Percentiles rank a stretch among this genome's conserved stretches.
Conservation (phyloP, 2,888 invertebrate species). For the Erebia ligea region DNA sequence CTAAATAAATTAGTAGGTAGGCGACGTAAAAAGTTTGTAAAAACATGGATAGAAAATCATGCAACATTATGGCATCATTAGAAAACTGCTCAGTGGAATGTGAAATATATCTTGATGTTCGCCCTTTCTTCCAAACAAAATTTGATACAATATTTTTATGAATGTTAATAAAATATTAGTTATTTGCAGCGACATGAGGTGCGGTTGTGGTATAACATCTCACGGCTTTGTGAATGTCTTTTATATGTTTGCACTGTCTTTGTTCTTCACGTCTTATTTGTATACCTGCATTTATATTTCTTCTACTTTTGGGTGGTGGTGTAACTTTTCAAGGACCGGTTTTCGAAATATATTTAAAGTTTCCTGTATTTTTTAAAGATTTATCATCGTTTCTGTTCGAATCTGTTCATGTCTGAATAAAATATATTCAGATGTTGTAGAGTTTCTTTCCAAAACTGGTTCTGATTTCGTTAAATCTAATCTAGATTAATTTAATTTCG, state of each 20-base stretch:
- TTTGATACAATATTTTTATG: background rate
- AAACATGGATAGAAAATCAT: too few species aligned
- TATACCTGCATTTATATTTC: background rate
- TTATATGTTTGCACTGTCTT: slow-evolving; percentile 69
- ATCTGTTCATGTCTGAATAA: background rate
- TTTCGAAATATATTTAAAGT: background rate
- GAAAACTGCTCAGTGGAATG: background rate
- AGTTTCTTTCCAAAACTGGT: background rate
- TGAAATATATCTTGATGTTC: background rate
- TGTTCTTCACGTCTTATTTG: slow-evolving; percentile 45
- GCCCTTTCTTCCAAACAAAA: background rate
- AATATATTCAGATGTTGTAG: background rate
- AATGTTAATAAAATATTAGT: slow-evolving; percentile 40
- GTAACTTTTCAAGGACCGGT: background rate
- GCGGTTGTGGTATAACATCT: slow-evolving; percentile 52
- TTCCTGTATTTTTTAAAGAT: background rate
- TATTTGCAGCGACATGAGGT: slow-evolving; percentile 53
- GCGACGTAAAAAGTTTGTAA: too few species aligned
- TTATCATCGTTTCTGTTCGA: background rate
- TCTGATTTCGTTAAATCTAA: background rate
- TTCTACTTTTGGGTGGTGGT: background rate
- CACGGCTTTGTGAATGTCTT: slow-evolving; percentile 55
- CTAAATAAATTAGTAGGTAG: too few species aligned
- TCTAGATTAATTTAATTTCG: too few species aligned
- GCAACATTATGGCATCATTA: too few species aligned